Evolutionary conservation across 2,888 invertebrate species (phyloP).

Genomic region (Yponomeuta plumbellus): DNA sequence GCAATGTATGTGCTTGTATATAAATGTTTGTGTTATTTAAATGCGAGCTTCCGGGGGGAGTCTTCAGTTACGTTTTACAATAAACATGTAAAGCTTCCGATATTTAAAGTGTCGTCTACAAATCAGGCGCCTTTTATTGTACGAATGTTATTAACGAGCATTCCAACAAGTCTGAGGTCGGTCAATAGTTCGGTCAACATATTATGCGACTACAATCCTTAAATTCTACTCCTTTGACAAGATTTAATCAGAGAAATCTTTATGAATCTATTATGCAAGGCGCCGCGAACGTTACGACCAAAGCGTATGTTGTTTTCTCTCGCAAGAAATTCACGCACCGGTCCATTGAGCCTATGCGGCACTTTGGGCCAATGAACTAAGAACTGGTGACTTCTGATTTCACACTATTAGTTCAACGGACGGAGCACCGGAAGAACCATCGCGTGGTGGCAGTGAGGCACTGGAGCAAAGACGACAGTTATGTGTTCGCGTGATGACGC

Average conservation of each 20-base stretch:
- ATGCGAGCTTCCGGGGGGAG: too few relatives aligned
- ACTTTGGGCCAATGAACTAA: neutral
- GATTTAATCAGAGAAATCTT: conserved; percentile 3
- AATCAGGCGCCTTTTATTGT: neutral
- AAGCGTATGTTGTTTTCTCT: neutral
- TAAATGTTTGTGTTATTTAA: too few relatives aligned
- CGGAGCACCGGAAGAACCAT: neutral
- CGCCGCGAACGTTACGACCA: neutral
- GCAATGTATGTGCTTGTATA: too few relatives aligned
- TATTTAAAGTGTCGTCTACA: neutral
- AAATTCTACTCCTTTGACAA: neutral
- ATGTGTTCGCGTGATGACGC: neutral
- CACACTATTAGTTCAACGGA: neutral
- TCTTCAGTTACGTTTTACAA: too few relatives aligned
- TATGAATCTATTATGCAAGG: neutral
- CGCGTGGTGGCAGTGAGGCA: neutral
- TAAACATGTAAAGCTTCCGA: too few relatives aligned
- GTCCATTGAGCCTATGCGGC: neutral
- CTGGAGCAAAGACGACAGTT: conserved; percentile 1
- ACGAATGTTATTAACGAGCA: neutral
- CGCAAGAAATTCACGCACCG: neutral
- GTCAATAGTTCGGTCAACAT: neutral
- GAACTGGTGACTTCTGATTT: neutral
- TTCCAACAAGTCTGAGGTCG: neutral
- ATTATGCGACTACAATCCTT: neutral